These are phyloP conservation scores for Ctenochaetus hawaiiensis DNA, from an alignment of 2,797 vertebrate species.

Conservation along the genomic window DNA sequence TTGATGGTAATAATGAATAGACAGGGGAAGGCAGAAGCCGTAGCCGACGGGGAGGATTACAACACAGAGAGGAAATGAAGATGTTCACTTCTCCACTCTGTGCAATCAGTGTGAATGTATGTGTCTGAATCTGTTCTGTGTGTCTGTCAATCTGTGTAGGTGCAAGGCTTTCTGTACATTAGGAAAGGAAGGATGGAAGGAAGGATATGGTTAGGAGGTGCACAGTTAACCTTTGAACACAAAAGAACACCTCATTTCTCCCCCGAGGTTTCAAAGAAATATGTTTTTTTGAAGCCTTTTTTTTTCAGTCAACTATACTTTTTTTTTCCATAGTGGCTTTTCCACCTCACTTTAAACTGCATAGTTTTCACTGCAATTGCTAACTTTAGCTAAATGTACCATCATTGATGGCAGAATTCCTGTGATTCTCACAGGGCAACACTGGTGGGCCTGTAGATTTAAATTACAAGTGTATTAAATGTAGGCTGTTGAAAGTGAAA, in stretches of 20 bases:
- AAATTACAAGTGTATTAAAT: not conserved
- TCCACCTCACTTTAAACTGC: not conserved
- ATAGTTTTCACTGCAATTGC: not conserved
- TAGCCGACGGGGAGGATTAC: constrained; percentile 61
- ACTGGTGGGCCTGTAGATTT: not conserved
- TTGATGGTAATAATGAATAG: constrained; percentile 57
- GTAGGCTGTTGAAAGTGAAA: too few relatives aligned
- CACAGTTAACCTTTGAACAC: not conserved
- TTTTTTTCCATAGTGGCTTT: not conserved
- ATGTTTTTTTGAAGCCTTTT: not conserved
- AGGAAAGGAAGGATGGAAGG: too few relatives aligned
- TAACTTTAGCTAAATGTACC: not conserved
- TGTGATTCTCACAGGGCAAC: not conserved
- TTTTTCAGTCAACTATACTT: not conserved
- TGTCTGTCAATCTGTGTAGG: constrained; percentile 10
- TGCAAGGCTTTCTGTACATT: not conserved
- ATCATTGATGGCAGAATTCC: not conserved
- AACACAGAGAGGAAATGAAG: constrained; percentile 52
- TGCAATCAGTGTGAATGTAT: constrained; percentile 2
- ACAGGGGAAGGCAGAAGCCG: constrained; percentile 22
- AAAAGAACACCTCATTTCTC: not conserved
- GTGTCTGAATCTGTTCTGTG: not conserved
- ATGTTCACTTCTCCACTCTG: constrained; percentile 27
- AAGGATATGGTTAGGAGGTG: not conserved
- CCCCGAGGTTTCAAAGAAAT: not conserved